Evolutionary conservation across 1,140 invertebrate species (phyloP), one percentile per base, ranked within the genome.

Genomic region (Lepidurus couesii): DNA sequence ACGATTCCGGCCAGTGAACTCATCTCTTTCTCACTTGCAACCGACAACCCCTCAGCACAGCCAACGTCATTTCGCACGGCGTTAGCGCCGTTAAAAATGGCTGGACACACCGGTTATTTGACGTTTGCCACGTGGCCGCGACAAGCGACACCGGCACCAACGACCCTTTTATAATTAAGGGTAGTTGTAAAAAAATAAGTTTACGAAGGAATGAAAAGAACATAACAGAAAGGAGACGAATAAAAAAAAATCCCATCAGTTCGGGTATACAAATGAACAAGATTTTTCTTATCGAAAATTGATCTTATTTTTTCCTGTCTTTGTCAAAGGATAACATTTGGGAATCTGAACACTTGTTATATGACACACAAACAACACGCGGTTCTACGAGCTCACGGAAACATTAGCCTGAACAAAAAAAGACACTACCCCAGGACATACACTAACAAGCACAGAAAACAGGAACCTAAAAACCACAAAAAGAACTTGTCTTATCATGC

Each of bases 71-170:
- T 91, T 81, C 85, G 91, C 65, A 91, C 92, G 45, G 90, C 90
- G 0, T 84, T 90, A 7, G 90, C 92, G 80, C 90, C 92, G 42
- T 81, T 87, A 78, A 88, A 88, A 79, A 89, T 91, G 83, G 91
- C 95, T 11, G 96, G 96, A 0, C 96, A 98, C 86, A 98, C 96
- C 42, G 96, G 96, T 9, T 98, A 94, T 86, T 88, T 98, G 45
- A 98, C 96, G 34, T 94, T 97, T 85, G 95, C 95, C 7, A 93
- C 94, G 4, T 85, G 94, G 77, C 92, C 92, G 42, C 92, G 92
- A 42, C 53, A 73, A 77, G 42, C 21, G 42, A 21, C 21, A 24
- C 8, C 65, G 7, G 47, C 21, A 75, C 1, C 53, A 65, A 16
- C 21, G 53, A 65, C 16, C 13, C 53, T 34, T 34, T 1, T 34